A percentile compares a stretch with the other conserved stretches of the same genome.
Evolutionary conservation across 2,888 invertebrate species (phyloP).

Genomic region (Eupithecia dodoneata): DNA sequence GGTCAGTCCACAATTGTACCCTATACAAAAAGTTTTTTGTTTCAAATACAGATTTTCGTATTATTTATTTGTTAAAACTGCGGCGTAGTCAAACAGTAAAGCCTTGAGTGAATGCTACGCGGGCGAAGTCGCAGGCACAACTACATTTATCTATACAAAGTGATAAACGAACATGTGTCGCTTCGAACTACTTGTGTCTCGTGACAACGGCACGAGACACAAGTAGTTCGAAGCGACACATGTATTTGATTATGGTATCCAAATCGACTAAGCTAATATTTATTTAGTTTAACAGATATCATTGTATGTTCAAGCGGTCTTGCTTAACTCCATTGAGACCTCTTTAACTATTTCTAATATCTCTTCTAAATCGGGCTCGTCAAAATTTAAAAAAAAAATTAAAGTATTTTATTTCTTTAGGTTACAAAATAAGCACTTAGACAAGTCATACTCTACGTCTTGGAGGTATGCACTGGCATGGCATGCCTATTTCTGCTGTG

Average conservation of each 20-base stretch:
- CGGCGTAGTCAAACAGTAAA: too few species aligned
- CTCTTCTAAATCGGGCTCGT: not conserved
- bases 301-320: slow-evolving; percentile 19
- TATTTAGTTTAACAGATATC: slow-evolving; percentile 18
- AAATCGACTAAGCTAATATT: slow-evolving; percentile 28
- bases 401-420: too few species aligned
- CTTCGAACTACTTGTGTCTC: not conserved
- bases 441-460: too few species aligned
- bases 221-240: too few species aligned
- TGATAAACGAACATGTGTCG: not conserved
- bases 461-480: not conserved
- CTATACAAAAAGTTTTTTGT: too few species aligned
- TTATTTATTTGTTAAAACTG: too few species aligned
- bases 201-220: too few species aligned
- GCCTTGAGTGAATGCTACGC: not conserved
- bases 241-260: slow-evolving; percentile 5
- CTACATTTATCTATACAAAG: not conserved
- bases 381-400: not conserved
- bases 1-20: too few species aligned
- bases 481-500: not conserved
- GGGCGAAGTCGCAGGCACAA: not conserved
- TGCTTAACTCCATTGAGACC: slow-evolving; percentile 2
- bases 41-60: too few species aligned
- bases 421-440: too few species aligned
- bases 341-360: not conserved